phyloP scores from a whole-genome alignment of 2,113 vertebrate genomes.

The Pseudolaguvia tuberculata region DNA sequence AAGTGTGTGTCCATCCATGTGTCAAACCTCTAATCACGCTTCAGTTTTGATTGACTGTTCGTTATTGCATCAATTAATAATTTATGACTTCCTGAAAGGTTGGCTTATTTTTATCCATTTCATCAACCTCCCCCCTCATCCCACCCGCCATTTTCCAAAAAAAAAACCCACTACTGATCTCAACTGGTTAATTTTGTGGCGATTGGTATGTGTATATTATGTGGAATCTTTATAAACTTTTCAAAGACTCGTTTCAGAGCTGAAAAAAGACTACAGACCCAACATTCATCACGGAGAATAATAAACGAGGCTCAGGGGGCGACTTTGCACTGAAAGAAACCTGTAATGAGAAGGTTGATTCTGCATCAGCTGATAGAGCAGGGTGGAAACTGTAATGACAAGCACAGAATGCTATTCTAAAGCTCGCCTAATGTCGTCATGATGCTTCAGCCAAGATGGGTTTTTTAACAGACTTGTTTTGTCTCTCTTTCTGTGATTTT shows the following conservation, averaged over 20 bases:
- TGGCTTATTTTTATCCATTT: constrained; percentile 30
- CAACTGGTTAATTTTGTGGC: constrained; percentile 16
- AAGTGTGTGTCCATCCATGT: too few relatives aligned
- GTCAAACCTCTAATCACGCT: constrained; percentile 20
- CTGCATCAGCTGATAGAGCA: constrained; percentile 13
- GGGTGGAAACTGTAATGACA: constrained; percentile 42
- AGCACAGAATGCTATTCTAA: constrained; percentile 22
- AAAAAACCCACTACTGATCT: constrained; percentile 1
- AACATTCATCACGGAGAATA: constrained; percentile 11
- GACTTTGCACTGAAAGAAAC: constrained; percentile 31
- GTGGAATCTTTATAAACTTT: neutral
- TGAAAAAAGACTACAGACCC: neutral
- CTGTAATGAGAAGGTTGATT: constrained; percentile 23
- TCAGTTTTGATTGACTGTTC: constrained; percentile 25
- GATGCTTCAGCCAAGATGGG: constrained; percentile 22
- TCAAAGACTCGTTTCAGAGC: neutral
- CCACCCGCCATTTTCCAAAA: too few relatives aligned
- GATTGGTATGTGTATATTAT: neutral
- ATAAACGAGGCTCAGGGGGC: constrained; percentile 14
- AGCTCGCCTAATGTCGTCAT: constrained; percentile 20
- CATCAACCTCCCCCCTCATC: constrained; percentile 15
- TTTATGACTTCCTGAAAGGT: constrained; percentile 27
- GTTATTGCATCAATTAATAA: constrained; percentile 30
- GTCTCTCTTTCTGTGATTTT: constrained; percentile 35
- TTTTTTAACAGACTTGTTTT: constrained; percentile 29